These are phyloP conservation scores for Muraenolepis orangiensis DNA, from an alignment of 2,797 vertebrate species.

Conservation along the genomic window DNA sequence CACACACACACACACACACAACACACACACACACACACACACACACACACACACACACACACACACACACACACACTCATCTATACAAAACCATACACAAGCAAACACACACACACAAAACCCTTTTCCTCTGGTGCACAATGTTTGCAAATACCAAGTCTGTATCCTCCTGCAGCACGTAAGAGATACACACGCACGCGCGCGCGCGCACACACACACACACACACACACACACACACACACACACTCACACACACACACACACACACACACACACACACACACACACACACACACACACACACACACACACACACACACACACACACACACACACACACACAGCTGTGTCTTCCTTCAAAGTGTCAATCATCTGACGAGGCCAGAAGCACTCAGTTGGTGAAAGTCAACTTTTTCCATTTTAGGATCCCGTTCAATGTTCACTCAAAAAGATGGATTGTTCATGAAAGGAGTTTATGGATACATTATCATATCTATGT, in stretches of 20 bases:
- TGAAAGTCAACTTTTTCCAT: not conserved
- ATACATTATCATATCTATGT: too few relatives aligned
- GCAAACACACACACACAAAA: not conserved
- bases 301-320: constrained; percentile 8
- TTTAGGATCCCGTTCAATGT: too few relatives aligned
- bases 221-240: constrained; percentile 44
- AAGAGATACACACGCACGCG: too few relatives aligned
- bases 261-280: constrained; percentile 32
- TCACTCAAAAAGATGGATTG: not conserved
- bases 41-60: constrained; percentile 32
- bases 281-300: constrained; percentile 27
- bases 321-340: not conserved
- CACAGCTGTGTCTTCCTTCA: not conserved
- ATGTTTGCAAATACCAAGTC: too few relatives aligned
- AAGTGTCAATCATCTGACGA: not conserved
- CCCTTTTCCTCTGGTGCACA: too few relatives aligned
- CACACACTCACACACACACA: constrained; percentile 28
- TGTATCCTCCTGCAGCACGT: too few relatives aligned
- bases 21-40: constrained; percentile 32
- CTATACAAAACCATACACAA: constrained; percentile 10
- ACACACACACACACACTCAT: constrained; percentile 15
- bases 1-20: constrained; percentile 47
- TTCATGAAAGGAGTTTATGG: not conserved
- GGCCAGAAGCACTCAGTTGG: not conserved
- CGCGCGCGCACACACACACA: constrained; percentile 34